Evolutionary conservation across 2,888 invertebrate species (phyloP).

Genomic region (Gastrophysa polygoni): DNA sequence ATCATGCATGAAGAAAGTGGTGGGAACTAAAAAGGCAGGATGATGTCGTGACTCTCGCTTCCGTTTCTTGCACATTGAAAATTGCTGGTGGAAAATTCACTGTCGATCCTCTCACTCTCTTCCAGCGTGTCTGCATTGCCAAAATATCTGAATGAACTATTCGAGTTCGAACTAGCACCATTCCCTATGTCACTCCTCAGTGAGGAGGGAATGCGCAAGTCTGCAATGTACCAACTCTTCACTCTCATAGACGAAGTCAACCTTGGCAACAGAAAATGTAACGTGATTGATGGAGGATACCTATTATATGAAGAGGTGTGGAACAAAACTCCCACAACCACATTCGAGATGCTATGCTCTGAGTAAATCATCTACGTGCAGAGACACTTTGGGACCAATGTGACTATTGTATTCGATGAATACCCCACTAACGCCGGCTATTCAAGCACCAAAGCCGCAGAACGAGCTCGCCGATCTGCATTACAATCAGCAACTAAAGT

Average conservation of each 20-base stretch:
- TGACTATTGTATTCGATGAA: too few species aligned
- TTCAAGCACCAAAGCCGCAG: too few species aligned
- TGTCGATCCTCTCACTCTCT: slow-evolving; percentile 6
- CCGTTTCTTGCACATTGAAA: slow-evolving; percentile 1
- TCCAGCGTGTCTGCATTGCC: slow-evolving; percentile 13
- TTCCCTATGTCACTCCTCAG: background rate
- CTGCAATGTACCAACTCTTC: background rate
- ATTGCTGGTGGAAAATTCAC: background rate
- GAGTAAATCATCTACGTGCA: too few species aligned
- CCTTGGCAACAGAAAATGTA: background rate
- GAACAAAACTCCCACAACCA: too few species aligned
- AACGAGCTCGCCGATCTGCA: too few species aligned
- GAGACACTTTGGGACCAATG: too few species aligned
- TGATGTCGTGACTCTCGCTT: background rate
- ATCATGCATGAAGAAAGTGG: background rate
- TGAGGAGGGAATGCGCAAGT: background rate
- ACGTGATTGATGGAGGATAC: background rate
- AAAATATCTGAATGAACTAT: slow-evolving; percentile 13
- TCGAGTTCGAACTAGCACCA: slow-evolving; percentile 12
- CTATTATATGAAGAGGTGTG: background rate
- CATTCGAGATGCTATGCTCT: too few species aligned
- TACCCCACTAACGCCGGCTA: too few species aligned
- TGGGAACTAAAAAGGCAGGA: background rate
- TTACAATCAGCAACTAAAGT: too few species aligned
- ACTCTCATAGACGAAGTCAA: background rate